Conservation (phyloP, 2,113 vertebrate species). For the Gallinago jamesoni region DNA sequence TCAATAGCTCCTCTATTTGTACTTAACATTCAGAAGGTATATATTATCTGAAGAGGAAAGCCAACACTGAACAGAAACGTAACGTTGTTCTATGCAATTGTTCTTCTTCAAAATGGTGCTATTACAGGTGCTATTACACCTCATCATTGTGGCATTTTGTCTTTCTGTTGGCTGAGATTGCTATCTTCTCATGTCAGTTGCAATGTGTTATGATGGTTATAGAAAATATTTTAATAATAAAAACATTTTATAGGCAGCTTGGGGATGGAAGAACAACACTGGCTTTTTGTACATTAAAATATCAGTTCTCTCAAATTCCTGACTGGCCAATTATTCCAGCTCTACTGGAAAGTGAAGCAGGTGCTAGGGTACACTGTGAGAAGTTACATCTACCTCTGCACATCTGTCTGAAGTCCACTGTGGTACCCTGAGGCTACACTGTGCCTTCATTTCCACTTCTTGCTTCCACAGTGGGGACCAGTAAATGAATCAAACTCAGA, state of each 20-base stretch:
- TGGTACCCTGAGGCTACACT: background rate
- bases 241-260: background rate
- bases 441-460: background rate
- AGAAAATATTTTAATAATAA: constrained; percentile 18
- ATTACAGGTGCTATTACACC: background rate
- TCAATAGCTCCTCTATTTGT: background rate
- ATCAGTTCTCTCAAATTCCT: background rate
- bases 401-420: background rate
- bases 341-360: background rate
- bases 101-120: constrained; percentile 31
- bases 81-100: constrained; percentile 8
- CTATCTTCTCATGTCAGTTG: background rate
- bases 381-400: background rate
- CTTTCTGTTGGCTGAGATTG: background rate
- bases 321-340: background rate
- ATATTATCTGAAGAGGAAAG: constrained; percentile 16
- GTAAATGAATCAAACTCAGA: background rate
- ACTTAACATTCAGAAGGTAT: constrained; percentile 28
- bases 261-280: background rate
- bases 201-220: background rate
- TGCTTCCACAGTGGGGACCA: background rate
- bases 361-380: background rate
- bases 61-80: background rate
- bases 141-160: background rate
- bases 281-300: background rate